A percentile compares a stretch with the other conserved stretches of the same genome.
phyloP scores from a whole-genome alignment of 2,888 invertebrate genomes.

The Limnephilus marmoratus region DNA sequence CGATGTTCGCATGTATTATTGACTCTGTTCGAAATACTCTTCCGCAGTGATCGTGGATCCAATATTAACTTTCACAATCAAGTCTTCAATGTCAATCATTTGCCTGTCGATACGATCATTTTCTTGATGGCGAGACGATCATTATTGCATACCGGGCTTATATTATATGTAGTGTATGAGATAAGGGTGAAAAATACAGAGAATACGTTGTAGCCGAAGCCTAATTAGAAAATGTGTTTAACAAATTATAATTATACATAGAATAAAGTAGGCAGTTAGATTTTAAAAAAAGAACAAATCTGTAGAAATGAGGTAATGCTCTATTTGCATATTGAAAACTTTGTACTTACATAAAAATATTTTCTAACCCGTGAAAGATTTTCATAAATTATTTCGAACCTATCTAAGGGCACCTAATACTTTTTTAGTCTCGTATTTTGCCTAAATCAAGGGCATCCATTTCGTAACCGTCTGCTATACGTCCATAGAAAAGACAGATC shows the following conservation, averaged over 20 bases:
- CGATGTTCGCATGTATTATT: neutral
- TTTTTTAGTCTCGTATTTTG: too few relatives aligned
- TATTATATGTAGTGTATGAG: neutral
- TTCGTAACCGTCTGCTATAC: too few relatives aligned
- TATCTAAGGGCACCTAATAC: too few relatives aligned
- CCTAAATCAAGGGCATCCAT: too few relatives aligned
- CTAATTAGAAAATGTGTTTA: neutral
- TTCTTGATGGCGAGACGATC: constrained; percentile 8
- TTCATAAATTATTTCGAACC: too few relatives aligned
- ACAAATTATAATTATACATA: neutral
- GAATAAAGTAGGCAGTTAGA: too few relatives aligned
- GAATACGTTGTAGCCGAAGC: neutral
- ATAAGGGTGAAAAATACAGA: neutral
- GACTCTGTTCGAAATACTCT: neutral
- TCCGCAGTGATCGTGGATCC: neutral
- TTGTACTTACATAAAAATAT: too few relatives aligned
- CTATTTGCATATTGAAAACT: too few relatives aligned
- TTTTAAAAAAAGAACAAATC: too few relatives aligned
- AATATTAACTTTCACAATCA: constrained; percentile 34
- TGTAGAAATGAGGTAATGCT: too few relatives aligned
- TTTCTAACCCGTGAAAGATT: too few relatives aligned
- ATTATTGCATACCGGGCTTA: constrained; percentile 12
- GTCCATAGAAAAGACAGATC: too few relatives aligned
- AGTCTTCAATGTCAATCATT: constrained; percentile 36
- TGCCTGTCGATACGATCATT: constrained; percentile 37